A percentile compares a stretch with the other conserved stretches of the same genome.
phyloP scores from a whole-genome alignment of 1,140 invertebrate genomes.

The Drosophila tropicalis region DNA sequence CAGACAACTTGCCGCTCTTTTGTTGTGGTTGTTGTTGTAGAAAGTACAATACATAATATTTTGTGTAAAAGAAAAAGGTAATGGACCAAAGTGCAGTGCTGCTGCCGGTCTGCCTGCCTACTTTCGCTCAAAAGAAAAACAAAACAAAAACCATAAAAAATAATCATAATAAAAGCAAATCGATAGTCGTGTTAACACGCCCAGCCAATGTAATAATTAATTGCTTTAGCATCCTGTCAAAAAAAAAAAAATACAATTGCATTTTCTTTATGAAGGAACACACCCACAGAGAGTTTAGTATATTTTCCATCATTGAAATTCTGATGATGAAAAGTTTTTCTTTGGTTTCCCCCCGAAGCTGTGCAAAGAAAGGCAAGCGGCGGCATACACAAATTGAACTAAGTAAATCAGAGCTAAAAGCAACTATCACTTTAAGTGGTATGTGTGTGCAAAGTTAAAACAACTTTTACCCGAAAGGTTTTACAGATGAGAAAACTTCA shows the following conservation, averaged over 20 bases:
- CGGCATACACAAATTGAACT: slow-evolving; percentile 6
- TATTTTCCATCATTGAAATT: neutral
- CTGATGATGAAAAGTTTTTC: neutral
- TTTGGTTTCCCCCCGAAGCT: slow-evolving; percentile 21
- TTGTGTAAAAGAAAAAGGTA: slow-evolving; percentile 30
- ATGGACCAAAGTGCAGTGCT: slow-evolving; percentile 18
- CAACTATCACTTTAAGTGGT: slow-evolving; percentile 57
- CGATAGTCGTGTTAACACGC: slow-evolving; percentile 46
- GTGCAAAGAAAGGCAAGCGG: slow-evolving; percentile 33
- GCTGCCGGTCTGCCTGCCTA: slow-evolving; percentile 21
- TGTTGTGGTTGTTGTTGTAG: slow-evolving; percentile 23
- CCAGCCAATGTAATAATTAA: slow-evolving; percentile 63
- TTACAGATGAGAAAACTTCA: slow-evolving; percentile 49
- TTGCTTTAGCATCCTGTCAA: slow-evolving; percentile 33
- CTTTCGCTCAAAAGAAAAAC: slow-evolving; percentile 24
- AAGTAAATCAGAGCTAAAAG: slow-evolving; percentile 58
- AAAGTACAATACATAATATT: slow-evolving; percentile 39
- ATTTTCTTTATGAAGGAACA: neutral
- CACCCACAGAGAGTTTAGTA: neutral
- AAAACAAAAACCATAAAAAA: slow-evolving; percentile 13
- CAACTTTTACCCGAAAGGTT: slow-evolving; percentile 64
- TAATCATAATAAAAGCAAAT: slow-evolving; percentile 20
- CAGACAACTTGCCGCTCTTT: slow-evolving; percentile 11
- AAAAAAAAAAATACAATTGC: slow-evolving; percentile 16
- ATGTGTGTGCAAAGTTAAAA: slow-evolving; percentile 42